These are phyloP conservation scores for Conger conger DNA, from an alignment of 2,113 vertebrate genomes.

Conservation along the genomic window DNA sequence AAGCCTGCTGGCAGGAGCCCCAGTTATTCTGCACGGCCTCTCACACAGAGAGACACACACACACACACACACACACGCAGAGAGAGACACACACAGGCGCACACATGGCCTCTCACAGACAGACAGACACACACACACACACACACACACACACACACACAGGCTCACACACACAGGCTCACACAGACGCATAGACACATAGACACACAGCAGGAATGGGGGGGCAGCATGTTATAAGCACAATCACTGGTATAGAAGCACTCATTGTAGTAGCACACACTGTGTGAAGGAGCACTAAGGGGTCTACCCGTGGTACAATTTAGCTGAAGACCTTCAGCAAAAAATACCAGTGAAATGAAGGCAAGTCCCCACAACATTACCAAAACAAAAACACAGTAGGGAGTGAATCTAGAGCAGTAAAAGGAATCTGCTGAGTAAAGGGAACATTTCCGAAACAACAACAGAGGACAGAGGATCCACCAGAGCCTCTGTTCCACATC, in stretches of 20 bases:
- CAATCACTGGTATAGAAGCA: not conserved
- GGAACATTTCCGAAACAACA: constrained; percentile 3
- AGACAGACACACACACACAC: too few species aligned
- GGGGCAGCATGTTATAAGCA: constrained; percentile 1
- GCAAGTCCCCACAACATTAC: not conserved
- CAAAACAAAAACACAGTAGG: not conserved
- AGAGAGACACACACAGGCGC: not conserved
- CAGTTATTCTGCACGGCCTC: constrained; percentile 50
- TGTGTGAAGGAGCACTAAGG: not conserved
- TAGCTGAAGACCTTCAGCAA: not conserved
- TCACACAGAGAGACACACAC: constrained; percentile 28
- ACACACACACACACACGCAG: not conserved
- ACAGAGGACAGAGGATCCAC: constrained; percentile 5
- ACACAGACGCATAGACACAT: not conserved
- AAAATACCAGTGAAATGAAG: not conserved
- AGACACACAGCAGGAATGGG: too few species aligned
- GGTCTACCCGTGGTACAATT: not conserved
- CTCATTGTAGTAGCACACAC: not conserved
- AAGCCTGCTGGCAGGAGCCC: constrained; percentile 49
- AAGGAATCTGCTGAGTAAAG: not conserved
- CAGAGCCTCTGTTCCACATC: not conserved
- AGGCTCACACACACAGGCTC: constrained; percentile 26
- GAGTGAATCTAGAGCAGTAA: not conserved
- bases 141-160: too few species aligned
- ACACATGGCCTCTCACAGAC: too few species aligned